Evolutionary conservation across 2,888 invertebrate species (phyloP), one percentile per base, ranked within the genome.

Genomic region (Adela reaumurella): DNA sequence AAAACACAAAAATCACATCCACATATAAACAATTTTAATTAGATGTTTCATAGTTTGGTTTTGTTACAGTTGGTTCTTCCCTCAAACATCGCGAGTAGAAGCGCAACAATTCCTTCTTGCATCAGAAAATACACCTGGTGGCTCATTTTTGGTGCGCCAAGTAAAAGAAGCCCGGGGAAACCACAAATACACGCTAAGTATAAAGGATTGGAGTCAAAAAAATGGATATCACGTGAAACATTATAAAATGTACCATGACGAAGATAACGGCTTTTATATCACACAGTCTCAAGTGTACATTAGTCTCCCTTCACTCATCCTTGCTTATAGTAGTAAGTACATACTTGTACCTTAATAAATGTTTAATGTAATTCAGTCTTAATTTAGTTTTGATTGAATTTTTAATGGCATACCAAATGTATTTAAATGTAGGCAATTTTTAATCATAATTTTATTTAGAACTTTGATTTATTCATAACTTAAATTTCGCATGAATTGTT

Each of bases 81-180:
- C 93, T 56, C 89, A 90, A 65, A 89, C 95, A 51, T 88, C 92
- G 35, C 82, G 95, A 56, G 92, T 93, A 69, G 93, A 94, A 68
- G 92, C 94, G 1, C 95, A 95, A 62, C 90, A 93, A n/a, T n/a
- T n/a, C 63, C 74, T 92, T 50, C 81, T 95, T 50, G 72, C 92
- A 60, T 83, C 87, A 14, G 87, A 88, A 57, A 89, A 90, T 57
- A 89, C 92, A 71, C 87, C 89, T 6, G 81, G 90, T 18, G 94
- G 95, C 46, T 92, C 93, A 45, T 95, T 90, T 70, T 81, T 95
- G 57, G 90, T 95, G 53, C 82, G 95, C 58, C n/a, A n/a, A n/a
- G n/a, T n/a, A n/a, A n/a, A n/a, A n/a, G 90, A 93, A 57, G 95
- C 95, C 71, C 92, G 93, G 63, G 90, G 91, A 73, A 90, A 90